Percentiles rank a stretch among this genome's conserved stretches.
Conservation (phyloP, 2,797 vertebrate genomes). For the Syndactyla subalaris region DNA sequence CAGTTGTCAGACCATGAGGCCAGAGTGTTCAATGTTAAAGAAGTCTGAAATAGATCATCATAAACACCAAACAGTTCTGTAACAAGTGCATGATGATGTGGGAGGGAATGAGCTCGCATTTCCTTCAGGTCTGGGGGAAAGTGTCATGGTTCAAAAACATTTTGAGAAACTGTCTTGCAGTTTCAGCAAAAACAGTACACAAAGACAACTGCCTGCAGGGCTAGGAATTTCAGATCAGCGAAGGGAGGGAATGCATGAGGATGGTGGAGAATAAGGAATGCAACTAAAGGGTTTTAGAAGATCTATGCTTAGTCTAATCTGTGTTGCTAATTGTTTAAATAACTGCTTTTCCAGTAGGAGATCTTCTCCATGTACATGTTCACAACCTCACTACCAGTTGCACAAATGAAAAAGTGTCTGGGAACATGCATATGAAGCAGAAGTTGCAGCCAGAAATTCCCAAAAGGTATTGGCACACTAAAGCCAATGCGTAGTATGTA, state of each 20-base stretch:
- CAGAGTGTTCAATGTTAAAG: background rate
- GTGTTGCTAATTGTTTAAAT: background rate
- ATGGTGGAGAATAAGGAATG: background rate
- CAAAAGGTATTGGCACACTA: background rate
- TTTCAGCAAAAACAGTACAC: conserved; percentile 5
- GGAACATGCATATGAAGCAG: background rate
- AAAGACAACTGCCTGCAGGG: background rate
- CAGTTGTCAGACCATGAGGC: conserved; percentile 37
- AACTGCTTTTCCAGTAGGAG: background rate
- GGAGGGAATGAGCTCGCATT: background rate
- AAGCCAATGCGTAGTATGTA: background rate
- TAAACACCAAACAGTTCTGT: background rate
- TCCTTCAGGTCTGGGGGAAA: conserved; percentile 1
- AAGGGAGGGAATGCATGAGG: background rate
- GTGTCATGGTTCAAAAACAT: background rate
- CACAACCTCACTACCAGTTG: background rate
- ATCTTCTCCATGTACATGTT: background rate
- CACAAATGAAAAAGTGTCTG: background rate
- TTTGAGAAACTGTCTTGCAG: conserved; percentile 21
- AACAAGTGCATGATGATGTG: background rate
- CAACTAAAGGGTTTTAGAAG: background rate
- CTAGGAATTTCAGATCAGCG: background rate
- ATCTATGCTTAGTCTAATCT: background rate
- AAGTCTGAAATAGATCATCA: conserved; percentile 25
- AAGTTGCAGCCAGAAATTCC: background rate